A percentile compares a stretch with the other conserved stretches of the same genome.
Evolutionary conservation across 2,113 vertebrate species (phyloP).

Genomic region (Pterocles orientalis): DNA sequence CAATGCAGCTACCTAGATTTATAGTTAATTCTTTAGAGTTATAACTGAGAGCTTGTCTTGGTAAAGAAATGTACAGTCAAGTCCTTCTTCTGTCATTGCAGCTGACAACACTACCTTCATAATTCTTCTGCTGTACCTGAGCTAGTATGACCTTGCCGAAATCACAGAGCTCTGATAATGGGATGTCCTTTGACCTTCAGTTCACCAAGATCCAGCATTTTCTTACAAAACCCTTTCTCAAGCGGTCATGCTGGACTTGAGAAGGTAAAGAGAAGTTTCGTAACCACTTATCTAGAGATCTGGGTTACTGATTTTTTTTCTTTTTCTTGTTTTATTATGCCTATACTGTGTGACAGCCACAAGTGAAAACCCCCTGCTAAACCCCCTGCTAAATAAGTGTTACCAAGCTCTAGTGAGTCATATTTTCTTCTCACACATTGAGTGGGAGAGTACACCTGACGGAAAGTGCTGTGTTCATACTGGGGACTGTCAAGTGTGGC

Average conservation of each 20-base stretch:
- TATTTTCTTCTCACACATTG: background rate
- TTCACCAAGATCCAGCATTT: background rate
- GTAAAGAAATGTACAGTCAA: background rate
- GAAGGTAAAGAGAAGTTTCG: background rate
- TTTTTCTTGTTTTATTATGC: background rate
- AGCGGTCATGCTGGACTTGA: background rate
- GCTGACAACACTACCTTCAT: background rate
- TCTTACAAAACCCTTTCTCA: background rate
- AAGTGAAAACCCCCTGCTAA: constrained; percentile 17
- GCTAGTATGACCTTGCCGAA: background rate
- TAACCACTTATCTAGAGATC: background rate
- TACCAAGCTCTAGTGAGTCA: constrained; percentile 25
- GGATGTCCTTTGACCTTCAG: background rate
- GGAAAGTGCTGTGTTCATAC: background rate
- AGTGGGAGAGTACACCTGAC: background rate
- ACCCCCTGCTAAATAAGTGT: no score
- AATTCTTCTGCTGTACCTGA: background rate
- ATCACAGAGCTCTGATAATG: background rate
- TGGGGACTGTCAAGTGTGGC: background rate
- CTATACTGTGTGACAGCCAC: background rate
- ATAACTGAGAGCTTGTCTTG: background rate
- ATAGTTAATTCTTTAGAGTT: background rate
- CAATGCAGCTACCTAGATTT: background rate
- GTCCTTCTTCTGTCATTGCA: background rate
- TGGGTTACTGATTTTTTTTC: background rate